These are phyloP conservation scores for Lasioglossum malachurum DNA, from an alignment of 2,888 invertebrate genomes.

Conservation along the genomic window DNA sequence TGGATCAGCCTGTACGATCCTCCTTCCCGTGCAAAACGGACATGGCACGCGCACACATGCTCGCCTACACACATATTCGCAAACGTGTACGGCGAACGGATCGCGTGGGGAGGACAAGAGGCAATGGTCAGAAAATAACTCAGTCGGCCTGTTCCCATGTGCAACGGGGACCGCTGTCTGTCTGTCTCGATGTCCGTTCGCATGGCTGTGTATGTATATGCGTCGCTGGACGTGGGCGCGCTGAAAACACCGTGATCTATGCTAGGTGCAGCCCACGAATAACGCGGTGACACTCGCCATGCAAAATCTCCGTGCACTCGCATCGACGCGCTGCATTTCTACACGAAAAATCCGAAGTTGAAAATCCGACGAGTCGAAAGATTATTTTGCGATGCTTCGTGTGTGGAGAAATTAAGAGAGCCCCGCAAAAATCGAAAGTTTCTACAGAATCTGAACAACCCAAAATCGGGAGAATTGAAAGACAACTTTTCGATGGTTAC, in stretches of 20 bases:
- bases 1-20: conserved; percentile 25
- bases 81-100: conserved; percentile 9
- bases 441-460: background rate
- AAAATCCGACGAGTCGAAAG: background rate
- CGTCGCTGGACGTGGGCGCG: conserved; percentile 23
- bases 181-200: background rate
- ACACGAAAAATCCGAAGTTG: background rate
- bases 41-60: background rate
- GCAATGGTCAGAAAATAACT: conserved; percentile 78
- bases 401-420: no score
- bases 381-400: background rate
- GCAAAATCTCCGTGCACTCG: conserved; percentile 64
- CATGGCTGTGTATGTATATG: background rate
- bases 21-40: conserved; percentile 3
- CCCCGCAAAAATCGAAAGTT: background rate
- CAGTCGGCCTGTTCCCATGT: conserved; percentile 68
- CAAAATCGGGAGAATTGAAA: background rate
- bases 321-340: conserved; percentile 21
- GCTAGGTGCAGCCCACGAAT: conserved; percentile 63
- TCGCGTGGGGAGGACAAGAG: conserved; percentile 59
- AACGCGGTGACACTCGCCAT: conserved; percentile 61
- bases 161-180: conserved; percentile 18
- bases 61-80: background rate
- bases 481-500: background rate
- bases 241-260: conserved; percentile 71